Percentiles rank a stretch among this genome's conserved stretches.
Evolutionary conservation across 2,113 vertebrate genomes (phyloP).

Genomic region (Anseranas semipalmata): DNA sequence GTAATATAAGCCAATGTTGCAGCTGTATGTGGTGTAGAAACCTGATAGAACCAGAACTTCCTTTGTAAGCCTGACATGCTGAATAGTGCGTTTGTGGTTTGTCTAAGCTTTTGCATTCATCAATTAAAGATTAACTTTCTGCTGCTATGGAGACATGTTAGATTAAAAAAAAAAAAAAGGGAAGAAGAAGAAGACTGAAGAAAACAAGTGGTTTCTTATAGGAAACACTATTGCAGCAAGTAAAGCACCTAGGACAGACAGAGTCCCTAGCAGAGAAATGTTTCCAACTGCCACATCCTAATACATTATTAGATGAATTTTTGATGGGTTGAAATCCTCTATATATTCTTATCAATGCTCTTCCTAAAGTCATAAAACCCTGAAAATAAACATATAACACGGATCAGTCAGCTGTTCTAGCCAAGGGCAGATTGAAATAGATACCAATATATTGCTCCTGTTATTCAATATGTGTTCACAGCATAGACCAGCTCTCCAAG

Average conservation of each 20-base stretch:
- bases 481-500: not conserved
- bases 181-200: not conserved
- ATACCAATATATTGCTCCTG: not conserved
- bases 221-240: not conserved
- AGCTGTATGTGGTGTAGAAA: slow-evolving; percentile 61
- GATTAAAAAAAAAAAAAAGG: not conserved
- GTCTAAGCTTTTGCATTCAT: slow-evolving; percentile 43
- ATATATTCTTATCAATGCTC: not conserved
- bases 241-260: not conserved
- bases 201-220: not conserved
- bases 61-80: slow-evolving; percentile 56
- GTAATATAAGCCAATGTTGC: slow-evolving; percentile 61
- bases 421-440: not conserved
- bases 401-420: not conserved
- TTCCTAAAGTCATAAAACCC: not conserved
- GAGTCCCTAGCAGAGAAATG: not conserved
- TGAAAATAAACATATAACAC: not conserved
- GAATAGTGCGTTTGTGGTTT: slow-evolving; percentile 55
- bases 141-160: not conserved
- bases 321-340: not conserved
- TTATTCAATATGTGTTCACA: not conserved
- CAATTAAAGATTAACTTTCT: slow-evolving; percentile 56
- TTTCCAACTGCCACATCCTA: not conserved
- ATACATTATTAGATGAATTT: not conserved
- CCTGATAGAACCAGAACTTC: slow-evolving; percentile 62